Percentiles rank a stretch among this genome's conserved stretches.
phyloP scores from a whole-genome alignment of 2,888 invertebrate species.

The Epistrophe grossulariae region DNA sequence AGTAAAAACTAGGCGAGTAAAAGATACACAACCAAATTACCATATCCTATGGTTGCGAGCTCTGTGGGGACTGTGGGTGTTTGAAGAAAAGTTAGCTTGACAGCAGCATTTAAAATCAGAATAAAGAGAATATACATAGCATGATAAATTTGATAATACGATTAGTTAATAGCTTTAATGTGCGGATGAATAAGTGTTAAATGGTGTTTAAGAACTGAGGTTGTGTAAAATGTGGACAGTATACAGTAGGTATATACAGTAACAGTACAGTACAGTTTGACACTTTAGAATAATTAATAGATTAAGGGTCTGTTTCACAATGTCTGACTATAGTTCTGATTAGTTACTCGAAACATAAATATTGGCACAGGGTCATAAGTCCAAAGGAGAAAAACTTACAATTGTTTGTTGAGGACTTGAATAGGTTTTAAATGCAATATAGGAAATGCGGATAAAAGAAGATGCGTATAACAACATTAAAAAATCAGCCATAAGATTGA shows the following conservation, averaged over 20 bases:
- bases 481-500: too few relatives aligned
- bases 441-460: too few relatives aligned
- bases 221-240: not conserved
- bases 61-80: not conserved
- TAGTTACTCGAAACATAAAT: too few relatives aligned
- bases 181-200: conserved; percentile 12
- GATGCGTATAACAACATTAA: too few relatives aligned
- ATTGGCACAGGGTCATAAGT: too few relatives aligned
- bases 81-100: not conserved
- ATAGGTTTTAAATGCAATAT: too few relatives aligned
- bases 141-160: conserved; percentile 38
- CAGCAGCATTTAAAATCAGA: conserved; percentile 9
- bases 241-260: too few relatives aligned
- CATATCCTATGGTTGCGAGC: conserved; percentile 8
- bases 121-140: not conserved
- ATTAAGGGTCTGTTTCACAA: too few relatives aligned
- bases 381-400: too few relatives aligned
- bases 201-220: conserved; percentile 10
- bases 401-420: too few relatives aligned
- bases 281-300: not conserved
- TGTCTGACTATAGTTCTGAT: too few relatives aligned
- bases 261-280: too few relatives aligned
- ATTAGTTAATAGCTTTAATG: conserved; percentile 36
- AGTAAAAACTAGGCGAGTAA: not conserved
- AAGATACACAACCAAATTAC: not conserved